phyloP scores from a whole-genome alignment of 2,797 vertebrate species.

The Ambastaia sidthimunki region DNA sequence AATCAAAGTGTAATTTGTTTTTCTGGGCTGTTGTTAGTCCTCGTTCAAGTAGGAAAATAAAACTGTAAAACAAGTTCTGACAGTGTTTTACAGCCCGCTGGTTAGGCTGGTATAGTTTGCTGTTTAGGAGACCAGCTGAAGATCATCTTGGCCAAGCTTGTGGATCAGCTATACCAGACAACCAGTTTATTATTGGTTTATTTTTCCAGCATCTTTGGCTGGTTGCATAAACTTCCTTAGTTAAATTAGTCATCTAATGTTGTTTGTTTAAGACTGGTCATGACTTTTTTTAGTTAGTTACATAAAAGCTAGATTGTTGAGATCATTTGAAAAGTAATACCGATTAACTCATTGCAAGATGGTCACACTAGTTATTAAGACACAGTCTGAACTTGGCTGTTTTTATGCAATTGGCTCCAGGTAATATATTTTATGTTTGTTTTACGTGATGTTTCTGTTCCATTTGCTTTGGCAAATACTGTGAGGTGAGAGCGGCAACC shows the following conservation, averaged over 20 bases:
- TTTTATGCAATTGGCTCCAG: background rate
- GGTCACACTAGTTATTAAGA: too few relatives aligned
- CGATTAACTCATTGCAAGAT: too few relatives aligned
- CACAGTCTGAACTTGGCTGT: too few relatives aligned
- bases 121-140: too few relatives aligned
- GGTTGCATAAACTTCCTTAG: too few relatives aligned
- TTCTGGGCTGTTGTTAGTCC: background rate
- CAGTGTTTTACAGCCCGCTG: background rate
- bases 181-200: background rate
- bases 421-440: slow-evolving; percentile 7
- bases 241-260: too few relatives aligned
- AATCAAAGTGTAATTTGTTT: background rate
- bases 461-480: slow-evolving; percentile 17
- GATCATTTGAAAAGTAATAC: too few relatives aligned
- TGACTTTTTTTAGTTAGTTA: too few relatives aligned
- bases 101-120: background rate
- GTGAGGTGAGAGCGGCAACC: background rate
- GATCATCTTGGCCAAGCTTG: background rate
- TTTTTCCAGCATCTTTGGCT: background rate
- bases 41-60: background rate
- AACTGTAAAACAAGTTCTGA: background rate
- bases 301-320: too few relatives aligned
- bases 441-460: background rate
- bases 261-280: too few relatives aligned
- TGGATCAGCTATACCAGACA: background rate